Conservation (phyloP, 2,888 invertebrate genomes). For the Tubulanus polymorphus region DNA sequence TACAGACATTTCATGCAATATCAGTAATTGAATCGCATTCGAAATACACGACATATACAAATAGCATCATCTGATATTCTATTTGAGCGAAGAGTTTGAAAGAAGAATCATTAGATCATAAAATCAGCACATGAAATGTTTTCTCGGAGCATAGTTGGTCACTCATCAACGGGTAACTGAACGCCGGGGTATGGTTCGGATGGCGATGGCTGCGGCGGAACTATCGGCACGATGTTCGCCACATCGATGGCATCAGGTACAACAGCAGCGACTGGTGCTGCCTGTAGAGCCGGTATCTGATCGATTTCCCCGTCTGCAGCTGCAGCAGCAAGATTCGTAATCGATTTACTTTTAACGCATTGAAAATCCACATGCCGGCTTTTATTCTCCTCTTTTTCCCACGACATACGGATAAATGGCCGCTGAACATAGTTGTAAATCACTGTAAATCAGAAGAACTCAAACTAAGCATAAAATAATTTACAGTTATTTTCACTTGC, state of each 20-base stretch:
- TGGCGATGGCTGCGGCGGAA: slow-evolving; percentile 52
- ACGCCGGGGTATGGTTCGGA: slow-evolving; percentile 46
- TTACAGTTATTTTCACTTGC: no score
- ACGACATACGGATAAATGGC: slow-evolving; percentile 98
- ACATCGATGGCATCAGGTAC: background rate
- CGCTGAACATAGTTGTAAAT: slow-evolving; percentile 99
- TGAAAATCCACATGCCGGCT: slow-evolving; percentile 98
- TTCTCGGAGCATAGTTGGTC: background rate
- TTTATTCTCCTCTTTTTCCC: slow-evolving; percentile 99
- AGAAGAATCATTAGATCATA: no score
- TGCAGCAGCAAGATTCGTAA: slow-evolving; percentile 86
- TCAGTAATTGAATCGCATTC: no score
- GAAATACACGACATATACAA: no score
- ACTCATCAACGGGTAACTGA: slow-evolving; percentile 36
- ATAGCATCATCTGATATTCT: no score
- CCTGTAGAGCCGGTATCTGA: background rate
- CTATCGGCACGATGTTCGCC: slow-evolving; percentile 50
- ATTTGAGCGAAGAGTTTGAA: no score
- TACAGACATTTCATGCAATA: no score
- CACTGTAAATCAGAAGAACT: slow-evolving; percentile 57
- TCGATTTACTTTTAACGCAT: slow-evolving; percentile 96
- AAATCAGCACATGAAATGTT: no score
- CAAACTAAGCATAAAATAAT: no score
- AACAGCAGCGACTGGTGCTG: background rate
- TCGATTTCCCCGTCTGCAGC: slow-evolving; percentile 67